phyloP scores from a whole-genome alignment of 2,113 vertebrate species.

The Oreochromis tanganicae region DNA sequence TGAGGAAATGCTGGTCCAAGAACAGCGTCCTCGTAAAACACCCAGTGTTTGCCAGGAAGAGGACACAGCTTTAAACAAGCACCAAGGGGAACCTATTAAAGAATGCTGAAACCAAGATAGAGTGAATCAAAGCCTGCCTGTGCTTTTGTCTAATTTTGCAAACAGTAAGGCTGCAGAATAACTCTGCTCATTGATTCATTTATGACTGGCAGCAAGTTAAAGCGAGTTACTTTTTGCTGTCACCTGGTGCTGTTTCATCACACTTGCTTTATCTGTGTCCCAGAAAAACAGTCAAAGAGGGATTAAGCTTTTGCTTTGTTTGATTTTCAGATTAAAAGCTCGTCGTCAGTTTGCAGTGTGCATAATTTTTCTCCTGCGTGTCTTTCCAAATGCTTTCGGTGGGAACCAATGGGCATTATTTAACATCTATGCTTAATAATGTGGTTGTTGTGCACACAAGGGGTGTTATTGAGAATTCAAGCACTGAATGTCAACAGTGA shows the following conservation, averaged over 20 bases:
- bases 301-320: background rate
- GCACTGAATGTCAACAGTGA: background rate
- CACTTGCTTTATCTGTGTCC: slow-evolving; percentile 3
- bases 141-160: slow-evolving; percentile 1
- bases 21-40: background rate
- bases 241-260: background rate
- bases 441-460: background rate
- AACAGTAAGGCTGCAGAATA: background rate
- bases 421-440: background rate
- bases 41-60: background rate
- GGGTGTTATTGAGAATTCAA: background rate
- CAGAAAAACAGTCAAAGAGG: background rate
- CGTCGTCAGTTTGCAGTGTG: background rate
- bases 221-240: background rate
- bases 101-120: background rate
- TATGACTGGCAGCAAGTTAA: background rate
- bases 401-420: background rate
- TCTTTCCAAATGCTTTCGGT: background rate
- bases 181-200: background rate
- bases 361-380: background rate
- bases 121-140: slow-evolving; percentile 4
- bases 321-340: background rate
- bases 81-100: background rate
- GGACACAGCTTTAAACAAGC: background rate
- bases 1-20: background rate